A percentile compares a stretch with the other conserved stretches of the same genome.
phyloP scores from a whole-genome alignment of 2,113 vertebrate species.

The Gymnorhina tibicen region DNA sequence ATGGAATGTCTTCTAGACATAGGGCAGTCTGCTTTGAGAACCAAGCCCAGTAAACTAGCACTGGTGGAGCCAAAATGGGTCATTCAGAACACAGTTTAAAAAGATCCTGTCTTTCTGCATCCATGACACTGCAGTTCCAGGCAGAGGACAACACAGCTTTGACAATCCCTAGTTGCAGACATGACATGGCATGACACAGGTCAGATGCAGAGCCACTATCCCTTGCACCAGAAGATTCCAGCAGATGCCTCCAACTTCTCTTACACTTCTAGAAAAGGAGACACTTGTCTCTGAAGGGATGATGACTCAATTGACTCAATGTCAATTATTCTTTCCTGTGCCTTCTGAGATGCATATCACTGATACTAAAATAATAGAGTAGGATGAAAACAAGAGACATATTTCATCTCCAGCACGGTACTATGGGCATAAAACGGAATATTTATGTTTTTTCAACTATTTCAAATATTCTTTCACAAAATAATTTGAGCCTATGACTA shows the following conservation, averaged over 20 bases:
- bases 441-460: neutral
- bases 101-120: neutral
- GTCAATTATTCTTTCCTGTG: rapidly evolving
- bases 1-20: neutral
- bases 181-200: rapidly evolving
- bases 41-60: neutral
- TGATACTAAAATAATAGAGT: neutral
- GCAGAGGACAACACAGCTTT: neutral
- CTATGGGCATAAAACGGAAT: neutral
- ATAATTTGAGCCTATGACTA: neutral
- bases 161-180: neutral
- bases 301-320: neutral
- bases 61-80: neutral
- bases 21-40: neutral
- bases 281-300: neutral
- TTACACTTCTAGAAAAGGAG: neutral
- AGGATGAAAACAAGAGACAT: neutral
- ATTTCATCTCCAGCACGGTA: neutral
- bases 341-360: neutral
- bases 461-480: neutral
- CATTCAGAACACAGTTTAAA: neutral
- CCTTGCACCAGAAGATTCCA: neutral
- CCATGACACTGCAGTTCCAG: neutral
- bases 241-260: neutral
- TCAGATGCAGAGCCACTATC: neutral